Conservation (phyloP, 2,797 vertebrate genomes). For the Coilia nasus region DNA sequence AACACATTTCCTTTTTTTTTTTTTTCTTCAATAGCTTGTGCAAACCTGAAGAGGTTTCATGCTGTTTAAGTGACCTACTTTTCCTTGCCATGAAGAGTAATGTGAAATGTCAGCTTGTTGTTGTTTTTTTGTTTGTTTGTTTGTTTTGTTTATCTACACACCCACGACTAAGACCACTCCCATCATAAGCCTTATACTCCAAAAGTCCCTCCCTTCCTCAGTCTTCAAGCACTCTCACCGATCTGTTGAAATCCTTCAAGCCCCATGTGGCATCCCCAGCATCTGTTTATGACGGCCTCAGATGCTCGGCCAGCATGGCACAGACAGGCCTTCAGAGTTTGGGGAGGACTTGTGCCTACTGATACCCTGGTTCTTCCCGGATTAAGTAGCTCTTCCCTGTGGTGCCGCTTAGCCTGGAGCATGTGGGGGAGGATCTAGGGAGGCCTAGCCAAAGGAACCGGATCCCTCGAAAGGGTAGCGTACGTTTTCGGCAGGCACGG, state of each 20-base stretch:
- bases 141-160: not conserved
- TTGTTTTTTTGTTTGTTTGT: not conserved
- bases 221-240: not conserved
- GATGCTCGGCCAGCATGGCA: conserved; percentile 17
- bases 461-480: conserved; percentile 16
- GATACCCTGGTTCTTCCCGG: conserved; percentile 41
- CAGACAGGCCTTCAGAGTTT: conserved; percentile 37
- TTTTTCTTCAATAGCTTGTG: not conserved
- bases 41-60: conserved; percentile 39
- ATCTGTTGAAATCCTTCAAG: conserved; percentile 38
- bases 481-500: conserved; percentile 39
- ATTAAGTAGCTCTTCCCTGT: conserved; percentile 46
- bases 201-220: not conserved
- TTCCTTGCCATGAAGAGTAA: conserved; percentile 35
- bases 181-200: not conserved
- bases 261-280: conserved; percentile 22
- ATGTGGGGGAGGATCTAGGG: conserved; percentile 46
- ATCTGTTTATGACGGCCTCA: conserved; percentile 39
- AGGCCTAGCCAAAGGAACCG: conserved; percentile 38
- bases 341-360: conserved; percentile 36
- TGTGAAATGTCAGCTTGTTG: not conserved
- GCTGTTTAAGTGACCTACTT: conserved; percentile 56
- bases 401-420: conserved; percentile 37
- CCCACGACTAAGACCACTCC: not conserved
- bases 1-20: not conserved